Base-by-base conservation (phyloP, 2,113 vertebrate genomes). In the Chloropsis hardwickii region DNA sequence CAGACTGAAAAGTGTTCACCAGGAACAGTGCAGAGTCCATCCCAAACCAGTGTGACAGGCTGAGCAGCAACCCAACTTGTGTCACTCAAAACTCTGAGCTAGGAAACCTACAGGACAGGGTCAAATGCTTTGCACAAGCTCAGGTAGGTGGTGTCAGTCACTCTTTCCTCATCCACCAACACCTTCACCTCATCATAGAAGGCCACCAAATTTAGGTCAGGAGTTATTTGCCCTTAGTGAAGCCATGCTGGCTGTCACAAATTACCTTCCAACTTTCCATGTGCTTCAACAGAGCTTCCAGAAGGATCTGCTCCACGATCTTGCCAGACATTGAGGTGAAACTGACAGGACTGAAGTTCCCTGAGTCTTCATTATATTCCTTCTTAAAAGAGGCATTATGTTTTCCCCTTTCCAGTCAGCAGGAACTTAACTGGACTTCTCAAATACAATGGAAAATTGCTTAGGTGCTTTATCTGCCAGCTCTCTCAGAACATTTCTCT, bases 381-480 rank as follows among this genome's bases (percentile, higher is more conserved):
- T 45, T 39, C 16, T 60, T 45, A 39, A 67, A 74, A 53, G 0
- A n/a, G 53, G 13, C 11, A 18, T 53, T 74, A n/a, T 66, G 4
- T 58, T 73, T 73, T 42, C 45, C 28, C 9, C 18, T 39, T 67
- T 45, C 21, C 39, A 51, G 4, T 39, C 39, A n/a, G 45, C 45
- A n/a, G 16, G 11, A 67, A 40, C 40, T 53, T 74, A 44, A n/a
- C 13, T 21, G 28, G n/a, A 25, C 53, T 74, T 74, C 53, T 40
- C 33, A 74, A 40, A 45, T 45, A 39, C 0, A 0, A 29, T 5
- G 6, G 39, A 39, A 60, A 74, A n/a, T 29, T 15, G 12, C 45
- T 66, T n/a, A 44, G 77, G 29, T 1, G 1, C 24, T 35, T 64
- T 24, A 48, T 71, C 65, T 48, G 28, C 48, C n/a, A 40, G 17